A percentile compares a stretch with the other conserved stretches of the same genome.
phyloP scores from a whole-genome alignment of 2,888 invertebrate genomes.

The Steinernema scapterisci region DNA sequence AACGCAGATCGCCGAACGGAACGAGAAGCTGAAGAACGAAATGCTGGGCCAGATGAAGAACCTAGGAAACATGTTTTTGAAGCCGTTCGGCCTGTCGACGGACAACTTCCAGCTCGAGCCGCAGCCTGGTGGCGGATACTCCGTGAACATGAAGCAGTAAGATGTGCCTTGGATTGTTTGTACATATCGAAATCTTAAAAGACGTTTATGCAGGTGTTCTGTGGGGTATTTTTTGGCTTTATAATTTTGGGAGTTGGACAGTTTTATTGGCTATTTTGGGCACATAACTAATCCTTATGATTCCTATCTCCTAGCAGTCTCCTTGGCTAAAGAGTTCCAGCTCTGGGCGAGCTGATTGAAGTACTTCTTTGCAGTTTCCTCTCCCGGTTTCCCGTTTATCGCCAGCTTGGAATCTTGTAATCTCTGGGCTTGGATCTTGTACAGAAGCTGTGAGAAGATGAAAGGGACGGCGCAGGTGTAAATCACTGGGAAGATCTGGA shows the following conservation, averaged over 20 bases:
- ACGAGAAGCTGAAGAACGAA: slow-evolving; percentile 50
- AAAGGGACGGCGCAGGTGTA: slow-evolving; percentile 21
- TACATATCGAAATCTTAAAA: neutral
- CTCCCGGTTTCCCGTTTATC: neutral
- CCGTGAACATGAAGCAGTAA: slow-evolving; percentile 55
- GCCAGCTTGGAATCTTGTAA: slow-evolving; percentile 6
- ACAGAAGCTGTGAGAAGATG: neutral
- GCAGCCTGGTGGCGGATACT: slow-evolving; percentile 61
- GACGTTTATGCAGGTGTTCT: neutral
- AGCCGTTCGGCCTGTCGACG: slow-evolving; percentile 61
- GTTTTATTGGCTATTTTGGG: no score
- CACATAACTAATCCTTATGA: no score
- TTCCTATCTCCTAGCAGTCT: no score
- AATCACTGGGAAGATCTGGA: neutral
- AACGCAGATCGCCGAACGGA: neutral
- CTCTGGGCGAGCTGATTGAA: slow-evolving; percentile 19
- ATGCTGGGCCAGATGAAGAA: slow-evolving; percentile 59
- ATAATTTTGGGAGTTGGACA: no score
- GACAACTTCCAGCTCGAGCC: slow-evolving; percentile 59
- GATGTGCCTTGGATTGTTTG: neutral
- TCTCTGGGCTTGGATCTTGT: neutral
- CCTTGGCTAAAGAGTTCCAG: neutral
- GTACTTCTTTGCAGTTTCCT: slow-evolving; percentile 4
- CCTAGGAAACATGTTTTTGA: slow-evolving; percentile 48
- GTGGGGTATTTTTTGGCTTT: no score